Evolutionary conservation across 2,113 vertebrate species (phyloP), one percentile per base, ranked within the genome.

Genomic region (Nannospalax galili): DNA sequence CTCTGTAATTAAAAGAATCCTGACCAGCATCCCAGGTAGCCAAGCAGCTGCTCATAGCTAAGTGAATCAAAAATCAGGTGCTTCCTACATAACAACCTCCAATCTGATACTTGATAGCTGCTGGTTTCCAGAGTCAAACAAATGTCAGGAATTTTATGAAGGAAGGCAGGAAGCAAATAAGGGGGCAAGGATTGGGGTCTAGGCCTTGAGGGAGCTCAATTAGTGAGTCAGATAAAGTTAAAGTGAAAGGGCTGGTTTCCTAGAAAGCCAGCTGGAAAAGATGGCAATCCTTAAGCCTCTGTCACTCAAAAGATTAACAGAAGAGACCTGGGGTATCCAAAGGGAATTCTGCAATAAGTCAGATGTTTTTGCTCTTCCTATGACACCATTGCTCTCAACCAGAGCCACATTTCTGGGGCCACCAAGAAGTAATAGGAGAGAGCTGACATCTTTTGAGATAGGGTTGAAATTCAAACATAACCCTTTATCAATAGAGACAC

Each of bases 221-320:
- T 97, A 97, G 95, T 95, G 93, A 95, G 94, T 78, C 97, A 96
- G 96, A 97, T 97, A 95, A 93, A 95, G 81, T 95, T 93, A 95
- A 96, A 95, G 87, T 4, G 0, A 95, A 97, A 97, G 90, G 90
- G 92, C 65, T 20, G 0, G 93, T 97, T 98, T 97, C 95, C 96
- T 96, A 95, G 94, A 97, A 91, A 96, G 90, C 92, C 96, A 96
- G 92, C 95, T 95, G 95, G 84, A 94, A 96, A 93, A 95, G 84
- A 97, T 96, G 95, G 72, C 97, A 96, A 81, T 94, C 89, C 81
- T 64, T 95, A 96, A 93, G 88, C 94, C 85, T 91, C 95, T 96
- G 96, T 95, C 96, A 96, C 97, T 98, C 94, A 97, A 94, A 97
- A 94, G 96, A 97, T 97, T 96, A 97, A 80, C 89, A 93, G 96